Evolutionary conservation across 2,888 invertebrate genomes (phyloP), one percentile per base, ranked within the genome.

Genomic region (Podabrus alpinus): DNA sequence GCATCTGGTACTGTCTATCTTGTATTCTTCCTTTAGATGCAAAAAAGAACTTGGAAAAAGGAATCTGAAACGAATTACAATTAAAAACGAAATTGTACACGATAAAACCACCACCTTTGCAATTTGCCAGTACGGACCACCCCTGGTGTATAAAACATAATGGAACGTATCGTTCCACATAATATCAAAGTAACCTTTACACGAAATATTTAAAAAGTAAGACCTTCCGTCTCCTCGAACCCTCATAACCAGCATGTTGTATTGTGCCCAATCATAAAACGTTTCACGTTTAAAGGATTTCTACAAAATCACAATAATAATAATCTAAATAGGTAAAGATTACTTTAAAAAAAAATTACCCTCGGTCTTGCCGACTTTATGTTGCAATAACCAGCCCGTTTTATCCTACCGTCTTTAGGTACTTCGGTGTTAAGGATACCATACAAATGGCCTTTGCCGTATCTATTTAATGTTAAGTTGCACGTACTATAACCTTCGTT

Each of bases 121-220:
- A 77, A 92, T 88, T 89, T 99, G 99, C 99, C 99, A 99, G 86
- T 99, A 98, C 0, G 99, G 99, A 0, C 99, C 98, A 59, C 99
- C 99, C 87, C 98, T 92, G 0, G 99, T 99, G 85, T 92, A 96
- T 4, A 99, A 88, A 0, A 94, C 92, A 87, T 94, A 98, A 82
- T 94, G 92, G 86, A 94, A 97, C 15, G 94, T 90, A 86, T 98
- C 97, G 85, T 96, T 93, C 96, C 96, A 97, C n/a, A 91, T 90
- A 24, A 97, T 87, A 86, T 99, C 98, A 83, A 91, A 94, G 80
- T 91, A 91, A 2, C 94, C 95, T 82, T 93, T 92, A 0, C 92
- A 90, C 67, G 92, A 90, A 69, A 99, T 87, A 86, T 95, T 95
- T 24, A 99, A 86, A 80, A 95, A 88, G 87, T 99, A 99, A 1